These are phyloP conservation scores for Podarcis raffonei DNA, from an alignment of 2,113 vertebrate genomes.

Conservation along the genomic window DNA sequence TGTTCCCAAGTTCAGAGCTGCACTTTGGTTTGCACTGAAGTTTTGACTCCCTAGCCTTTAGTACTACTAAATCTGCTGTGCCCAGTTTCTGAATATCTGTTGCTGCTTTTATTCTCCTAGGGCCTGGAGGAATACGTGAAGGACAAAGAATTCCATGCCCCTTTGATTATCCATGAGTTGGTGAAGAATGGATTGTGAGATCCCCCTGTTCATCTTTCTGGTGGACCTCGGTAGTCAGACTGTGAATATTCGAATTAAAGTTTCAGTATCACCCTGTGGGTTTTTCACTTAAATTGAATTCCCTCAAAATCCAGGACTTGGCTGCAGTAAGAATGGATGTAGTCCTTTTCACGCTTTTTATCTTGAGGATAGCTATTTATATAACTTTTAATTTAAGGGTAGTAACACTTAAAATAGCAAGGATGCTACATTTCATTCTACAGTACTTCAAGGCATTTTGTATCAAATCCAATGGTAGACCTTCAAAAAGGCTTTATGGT, in stretches of 20 bases:
- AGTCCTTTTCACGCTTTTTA: conserved; percentile 26
- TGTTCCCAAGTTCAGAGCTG: not conserved
- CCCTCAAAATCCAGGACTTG: not conserved
- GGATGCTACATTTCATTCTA: conserved; percentile 14
- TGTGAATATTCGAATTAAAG: conserved; percentile 5
- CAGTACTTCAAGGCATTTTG: not conserved
- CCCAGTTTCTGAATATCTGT: not conserved
- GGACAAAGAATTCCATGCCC: conserved; percentile 82
- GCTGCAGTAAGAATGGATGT: conserved; percentile 13
- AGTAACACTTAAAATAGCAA: conserved; percentile 13
- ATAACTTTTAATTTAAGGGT: conserved; percentile 60
- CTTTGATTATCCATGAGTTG: conserved; percentile 86
- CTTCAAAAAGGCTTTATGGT: conserved; percentile 65
- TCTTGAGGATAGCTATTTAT: conserved; percentile 60
- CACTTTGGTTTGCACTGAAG: not conserved
- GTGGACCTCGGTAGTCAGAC: rapidly evolving
- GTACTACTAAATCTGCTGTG: not conserved
- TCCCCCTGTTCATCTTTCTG: rapidly evolving
- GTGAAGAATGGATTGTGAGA: conserved; percentile 88
- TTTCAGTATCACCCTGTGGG: not conserved
- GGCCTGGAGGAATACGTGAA: conserved; percentile 86
- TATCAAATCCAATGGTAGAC: conserved; percentile 28
- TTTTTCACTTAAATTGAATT: not conserved
- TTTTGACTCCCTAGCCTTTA: not conserved
- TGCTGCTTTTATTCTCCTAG: conserved; percentile 64